Conservation (phyloP, 2,797 vertebrate species). For the Chloroceryle inda region DNA sequence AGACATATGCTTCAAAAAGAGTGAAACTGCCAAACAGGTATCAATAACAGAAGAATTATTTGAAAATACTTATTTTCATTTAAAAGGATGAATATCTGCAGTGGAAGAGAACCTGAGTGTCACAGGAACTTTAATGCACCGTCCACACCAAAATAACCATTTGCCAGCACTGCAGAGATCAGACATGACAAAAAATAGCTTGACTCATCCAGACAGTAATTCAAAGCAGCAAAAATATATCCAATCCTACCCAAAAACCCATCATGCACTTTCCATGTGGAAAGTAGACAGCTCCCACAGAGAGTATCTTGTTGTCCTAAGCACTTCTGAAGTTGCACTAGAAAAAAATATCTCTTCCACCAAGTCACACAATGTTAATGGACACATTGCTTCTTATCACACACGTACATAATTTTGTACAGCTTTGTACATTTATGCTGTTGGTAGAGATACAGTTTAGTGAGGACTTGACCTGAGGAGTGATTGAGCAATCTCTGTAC, state of each 20-base stretch:
- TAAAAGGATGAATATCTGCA: background rate
- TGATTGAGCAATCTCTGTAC: background rate
- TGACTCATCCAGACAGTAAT: slow-evolving; percentile 66
- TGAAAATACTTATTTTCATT: slow-evolving; percentile 1
- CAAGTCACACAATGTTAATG: background rate
- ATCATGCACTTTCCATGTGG: slow-evolving; percentile 47
- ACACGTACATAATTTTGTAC: background rate
- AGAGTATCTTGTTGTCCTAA: slow-evolving; percentile 53
- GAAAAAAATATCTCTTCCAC: background rate
- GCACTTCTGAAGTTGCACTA: slow-evolving; percentile 31
- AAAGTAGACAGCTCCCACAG: slow-evolving; percentile 41
- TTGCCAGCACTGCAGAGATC: background rate
- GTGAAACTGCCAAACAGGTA: slow-evolving; percentile 29
- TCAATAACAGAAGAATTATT: slow-evolving; percentile 2
- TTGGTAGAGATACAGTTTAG: background rate
- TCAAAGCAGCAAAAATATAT: slow-evolving; percentile 65
- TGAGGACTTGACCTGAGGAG: background rate
- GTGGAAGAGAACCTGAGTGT: background rate
- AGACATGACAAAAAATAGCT: slow-evolving; percentile 36
- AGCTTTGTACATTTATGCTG: background rate
- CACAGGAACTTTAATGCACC: background rate
- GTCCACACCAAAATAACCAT: background rate
- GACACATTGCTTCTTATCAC: background rate
- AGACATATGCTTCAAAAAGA: slow-evolving; percentile 23
- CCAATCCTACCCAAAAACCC: slow-evolving; percentile 45